These are phyloP conservation scores for Axinella damicornis DNA, from an alignment of 37 sponge, comb jelly and placozoan genomes.

Conservation along the genomic window DNA sequence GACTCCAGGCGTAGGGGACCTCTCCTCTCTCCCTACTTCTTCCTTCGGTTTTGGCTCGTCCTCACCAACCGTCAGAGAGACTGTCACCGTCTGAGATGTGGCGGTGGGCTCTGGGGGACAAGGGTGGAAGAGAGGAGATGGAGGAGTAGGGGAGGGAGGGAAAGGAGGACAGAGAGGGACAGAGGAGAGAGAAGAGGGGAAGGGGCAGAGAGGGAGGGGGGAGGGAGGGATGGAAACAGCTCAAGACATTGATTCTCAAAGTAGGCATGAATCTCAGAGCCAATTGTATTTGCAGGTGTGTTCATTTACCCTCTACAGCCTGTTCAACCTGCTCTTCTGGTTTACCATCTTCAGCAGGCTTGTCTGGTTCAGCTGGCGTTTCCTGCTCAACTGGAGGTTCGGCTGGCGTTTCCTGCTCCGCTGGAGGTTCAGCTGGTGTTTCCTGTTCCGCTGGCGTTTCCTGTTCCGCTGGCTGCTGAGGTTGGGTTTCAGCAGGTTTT, in stretches of 20 bases:
- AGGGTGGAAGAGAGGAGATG: no score
- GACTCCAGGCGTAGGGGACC: not conserved
- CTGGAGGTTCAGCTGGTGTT: not conserved
- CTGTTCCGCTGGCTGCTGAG: not conserved
- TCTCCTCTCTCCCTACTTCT: not conserved
- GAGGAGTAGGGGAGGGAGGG: not conserved
- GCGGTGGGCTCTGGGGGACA: no score
- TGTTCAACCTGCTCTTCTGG: constrained; percentile 4
- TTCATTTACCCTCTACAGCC: not conserved
- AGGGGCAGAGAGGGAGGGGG: not conserved
- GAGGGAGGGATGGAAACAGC: not conserved
- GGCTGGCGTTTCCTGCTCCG: not conserved
- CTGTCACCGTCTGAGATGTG: no score
- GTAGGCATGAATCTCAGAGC: no score
- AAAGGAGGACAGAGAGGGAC: not conserved
- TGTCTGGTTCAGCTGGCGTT: not conserved
- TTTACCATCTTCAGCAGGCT: not conserved
- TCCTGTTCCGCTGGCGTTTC: not conserved
- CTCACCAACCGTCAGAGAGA: no score
- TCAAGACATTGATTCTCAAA: not conserved
- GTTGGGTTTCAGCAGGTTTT: constrained; percentile 3
- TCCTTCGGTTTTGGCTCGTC: not conserved
- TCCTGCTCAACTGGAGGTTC: not conserved
- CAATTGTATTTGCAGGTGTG: no score
- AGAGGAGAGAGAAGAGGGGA: not conserved